phyloP scores from a whole-genome alignment of 2,888 invertebrate genomes.

The Pedicia rivosa region DNA sequence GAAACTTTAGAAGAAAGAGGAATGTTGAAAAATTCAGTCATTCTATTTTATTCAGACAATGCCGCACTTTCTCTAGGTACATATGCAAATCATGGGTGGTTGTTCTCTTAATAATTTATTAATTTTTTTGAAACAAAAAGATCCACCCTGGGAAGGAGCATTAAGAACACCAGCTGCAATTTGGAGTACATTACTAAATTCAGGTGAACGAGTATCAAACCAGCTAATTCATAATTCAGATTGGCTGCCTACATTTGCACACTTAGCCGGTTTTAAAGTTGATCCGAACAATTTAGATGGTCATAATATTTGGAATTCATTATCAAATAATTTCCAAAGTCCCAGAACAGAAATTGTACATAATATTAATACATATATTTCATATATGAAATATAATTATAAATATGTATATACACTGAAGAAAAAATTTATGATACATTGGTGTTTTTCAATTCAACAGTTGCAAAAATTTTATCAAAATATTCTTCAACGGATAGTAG shows the following conservation, averaged over 20 bases:
- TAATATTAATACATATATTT: slow-evolving; percentile 45
- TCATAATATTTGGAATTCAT: slow-evolving; percentile 49
- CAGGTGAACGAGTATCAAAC: slow-evolving; percentile 37
- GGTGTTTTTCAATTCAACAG: too few species aligned
- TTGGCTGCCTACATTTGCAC: slow-evolving; percentile 60
- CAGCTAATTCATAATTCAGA: slow-evolving; percentile 65
- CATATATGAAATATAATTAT: slow-evolving; percentile 18
- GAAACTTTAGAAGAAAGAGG: slow-evolving; percentile 43
- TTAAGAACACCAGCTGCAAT: slow-evolving; percentile 59
- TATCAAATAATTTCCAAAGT: slow-evolving; percentile 29
- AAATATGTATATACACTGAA: too few species aligned
- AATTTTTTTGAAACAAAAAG: slow-evolving; percentile 41
- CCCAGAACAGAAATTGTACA: slow-evolving; percentile 47
- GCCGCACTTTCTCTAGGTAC: slow-evolving; percentile 68
- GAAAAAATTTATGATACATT: too few species aligned
- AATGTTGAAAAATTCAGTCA: slow-evolving; percentile 64
- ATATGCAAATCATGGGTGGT: too few species aligned
- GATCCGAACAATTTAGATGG: slow-evolving; percentile 38
- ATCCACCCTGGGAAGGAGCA: slow-evolving; percentile 73
- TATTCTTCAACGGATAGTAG: too few species aligned
- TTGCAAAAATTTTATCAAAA: too few species aligned
- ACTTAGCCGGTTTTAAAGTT: slow-evolving; percentile 19
- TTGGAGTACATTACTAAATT: slow-evolving; percentile 47
- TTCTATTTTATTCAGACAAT: slow-evolving; percentile 79
- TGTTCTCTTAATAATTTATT: not conserved